Evolutionary conservation across 1,140 invertebrate species (phyloP), one percentile per base, ranked within the genome.

Genomic region (Monochamus saltuarius): DNA sequence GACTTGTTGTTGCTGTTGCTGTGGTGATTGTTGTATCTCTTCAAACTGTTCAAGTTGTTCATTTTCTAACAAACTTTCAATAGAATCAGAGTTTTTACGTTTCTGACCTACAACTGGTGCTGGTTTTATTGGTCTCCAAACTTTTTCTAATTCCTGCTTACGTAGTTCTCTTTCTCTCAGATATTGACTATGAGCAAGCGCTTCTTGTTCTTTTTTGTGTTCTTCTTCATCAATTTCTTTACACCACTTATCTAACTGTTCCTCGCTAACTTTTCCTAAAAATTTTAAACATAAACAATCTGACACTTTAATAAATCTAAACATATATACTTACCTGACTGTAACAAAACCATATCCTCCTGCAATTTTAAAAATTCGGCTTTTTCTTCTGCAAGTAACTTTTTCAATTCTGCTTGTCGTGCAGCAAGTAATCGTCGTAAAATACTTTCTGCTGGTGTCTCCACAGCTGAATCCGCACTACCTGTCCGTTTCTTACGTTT

Each of bases 401-500:
- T 85, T 56, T 88, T 87, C 19, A 95, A 80, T 73, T 95, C 91
- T 4, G 83, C 75, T 55, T 92, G 84, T 10, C 92, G 79, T 70
- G 94, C 90, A 70, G 87, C 81, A 0, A 85, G 90, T n/a, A 95
- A 78, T 46, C 85, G 85, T 54, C 86, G 84, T 1, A 94, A 82
- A 64, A 95, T 90, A 39, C 85, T 84, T 74, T 94, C 89, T n/a
- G 86, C 85, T 0, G 90, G 87, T 0, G 90, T 91, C 73, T 92
- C 90, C 13, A 80, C 63, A 40, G 73, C 73, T 9, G 76, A 67
- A 38, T 58, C 81, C 7, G 79, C 82, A 51, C 87, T 86, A 3
- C 83, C 82, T 53, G 83, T 84, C 3, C 89, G 81, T 65, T 94
- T 90, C 71, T 95, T 95, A 2, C 92, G 85, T 75, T 94, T 94